Evolutionary conservation across 1,140 invertebrate genomes (phyloP).

Genomic region (Drosophila gunungcola): DNA sequence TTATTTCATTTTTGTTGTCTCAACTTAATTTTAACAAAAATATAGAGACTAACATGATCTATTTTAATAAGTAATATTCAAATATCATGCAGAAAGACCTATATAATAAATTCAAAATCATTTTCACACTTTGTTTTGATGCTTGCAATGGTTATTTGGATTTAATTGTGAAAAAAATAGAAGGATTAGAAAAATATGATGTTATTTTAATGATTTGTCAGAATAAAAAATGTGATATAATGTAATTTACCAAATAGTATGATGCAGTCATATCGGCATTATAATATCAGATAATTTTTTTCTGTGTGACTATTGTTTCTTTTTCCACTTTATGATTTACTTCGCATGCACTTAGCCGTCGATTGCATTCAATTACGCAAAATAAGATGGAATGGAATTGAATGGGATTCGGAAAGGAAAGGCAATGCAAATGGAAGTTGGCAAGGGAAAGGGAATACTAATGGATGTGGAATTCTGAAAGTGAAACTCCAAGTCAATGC

Average conservation of each 20-base stretch:
- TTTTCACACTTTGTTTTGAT: too few relatives aligned
- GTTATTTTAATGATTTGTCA: too few relatives aligned
- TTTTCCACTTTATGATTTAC: constrained; percentile 3
- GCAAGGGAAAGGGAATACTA: constrained; percentile 17
- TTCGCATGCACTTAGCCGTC: constrained; percentile 17
- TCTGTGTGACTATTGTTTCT: background rate
- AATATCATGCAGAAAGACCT: too few relatives aligned
- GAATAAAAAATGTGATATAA: too few relatives aligned
- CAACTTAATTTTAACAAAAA: too few relatives aligned
- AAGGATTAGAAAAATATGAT: background rate
- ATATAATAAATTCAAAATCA: too few relatives aligned
- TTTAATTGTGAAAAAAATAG: background rate
- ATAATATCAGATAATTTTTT: background rate
- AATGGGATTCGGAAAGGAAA: constrained; percentile 8
- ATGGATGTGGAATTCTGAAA: constrained; percentile 58
- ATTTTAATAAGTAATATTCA: too few relatives aligned
- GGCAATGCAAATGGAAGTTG: background rate
- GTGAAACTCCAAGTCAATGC: constrained; percentile 21
- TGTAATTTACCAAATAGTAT: too few relatives aligned
- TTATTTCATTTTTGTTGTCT: too few relatives aligned
- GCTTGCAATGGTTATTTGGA: too few relatives aligned
- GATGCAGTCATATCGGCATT: too few relatives aligned
- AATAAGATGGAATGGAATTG: constrained; percentile 16
- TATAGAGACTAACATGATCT: too few relatives aligned
- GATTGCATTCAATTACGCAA: constrained; percentile 35